Percentiles rank a stretch among this genome's conserved stretches.
These are phyloP conservation scores for Agrotis exclamationis DNA, from an alignment of 2,888 invertebrate genomes.

Conservation along the genomic window DNA sequence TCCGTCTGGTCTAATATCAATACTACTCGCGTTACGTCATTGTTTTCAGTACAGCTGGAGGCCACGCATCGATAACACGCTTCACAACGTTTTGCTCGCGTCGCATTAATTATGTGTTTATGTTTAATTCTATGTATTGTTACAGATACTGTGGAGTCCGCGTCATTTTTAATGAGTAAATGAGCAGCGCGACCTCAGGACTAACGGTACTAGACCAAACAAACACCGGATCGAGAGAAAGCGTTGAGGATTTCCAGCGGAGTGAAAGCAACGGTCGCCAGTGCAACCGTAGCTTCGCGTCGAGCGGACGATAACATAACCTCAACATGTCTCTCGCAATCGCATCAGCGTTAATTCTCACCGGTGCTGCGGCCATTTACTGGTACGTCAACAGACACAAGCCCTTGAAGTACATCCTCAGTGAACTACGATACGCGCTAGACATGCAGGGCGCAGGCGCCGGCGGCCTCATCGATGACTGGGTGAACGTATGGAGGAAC, in stretches of 20 bases:
- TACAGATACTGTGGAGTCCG: slow-evolving; percentile 57
- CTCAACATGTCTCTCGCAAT: slow-evolving; percentile 82
- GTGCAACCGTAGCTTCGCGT: slow-evolving; percentile 79
- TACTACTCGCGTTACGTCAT: slow-evolving; percentile 68
- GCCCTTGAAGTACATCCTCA: slow-evolving; percentile 87
- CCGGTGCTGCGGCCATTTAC: slow-evolving; percentile 79
- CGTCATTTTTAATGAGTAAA: slow-evolving; percentile 60
- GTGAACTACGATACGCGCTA: slow-evolving; percentile 89
- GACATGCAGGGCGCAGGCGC: slow-evolving; percentile 92
- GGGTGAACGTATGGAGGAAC: slow-evolving; percentile 90
- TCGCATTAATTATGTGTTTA: slow-evolving; percentile 34
- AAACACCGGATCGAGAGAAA: slow-evolving; percentile 85
- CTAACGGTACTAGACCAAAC: slow-evolving; percentile 85
- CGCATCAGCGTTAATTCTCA: slow-evolving; percentile 75
- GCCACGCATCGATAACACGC: slow-evolving; percentile 74
- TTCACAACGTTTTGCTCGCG: slow-evolving; percentile 26
- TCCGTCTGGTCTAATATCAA: slow-evolving; percentile 56
- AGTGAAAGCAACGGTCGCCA: slow-evolving; percentile 85
- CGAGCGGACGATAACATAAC: slow-evolving; percentile 82
- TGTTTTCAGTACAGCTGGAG: slow-evolving; percentile 70
- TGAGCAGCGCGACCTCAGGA: slow-evolving; percentile 71
- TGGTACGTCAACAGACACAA: slow-evolving; percentile 90
- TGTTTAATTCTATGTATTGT: slow-evolving; percentile 45
- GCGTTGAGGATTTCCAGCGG: slow-evolving; percentile 84
- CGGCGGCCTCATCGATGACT: slow-evolving; percentile 91